Evolutionary conservation across 2,797 vertebrate species (phyloP).

Genomic region (Masticophis lateralis): DNA sequence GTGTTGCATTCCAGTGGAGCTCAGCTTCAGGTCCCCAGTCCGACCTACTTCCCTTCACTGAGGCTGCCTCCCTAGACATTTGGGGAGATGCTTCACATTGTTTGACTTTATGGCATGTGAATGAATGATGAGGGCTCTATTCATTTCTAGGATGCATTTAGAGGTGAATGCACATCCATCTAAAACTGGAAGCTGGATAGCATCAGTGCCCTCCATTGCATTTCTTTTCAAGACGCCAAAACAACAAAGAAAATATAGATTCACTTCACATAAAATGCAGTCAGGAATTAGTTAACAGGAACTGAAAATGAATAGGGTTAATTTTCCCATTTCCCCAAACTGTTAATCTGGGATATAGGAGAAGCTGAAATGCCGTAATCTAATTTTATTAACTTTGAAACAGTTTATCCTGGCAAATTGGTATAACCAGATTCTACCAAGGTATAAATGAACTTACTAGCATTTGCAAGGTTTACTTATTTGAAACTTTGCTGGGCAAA

Average conservation of each 20-base stretch:
- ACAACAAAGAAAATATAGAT: neutral
- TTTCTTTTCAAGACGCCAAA: neutral
- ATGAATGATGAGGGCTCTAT: neutral
- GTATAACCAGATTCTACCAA: neutral
- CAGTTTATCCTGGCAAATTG: neutral
- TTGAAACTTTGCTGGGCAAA: neutral
- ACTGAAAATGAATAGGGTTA: neutral
- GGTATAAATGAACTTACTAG: neutral
- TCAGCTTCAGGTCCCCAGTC: conserved; percentile 19
- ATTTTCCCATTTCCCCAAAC: neutral
- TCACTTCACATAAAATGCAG: neutral
- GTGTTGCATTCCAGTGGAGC: neutral
- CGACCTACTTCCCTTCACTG: neutral
- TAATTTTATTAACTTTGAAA: neutral
- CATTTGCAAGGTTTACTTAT: neutral
- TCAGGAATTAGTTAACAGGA: neutral
- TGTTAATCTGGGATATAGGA: neutral
- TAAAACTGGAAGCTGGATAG: neutral
- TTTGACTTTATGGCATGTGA: neutral
- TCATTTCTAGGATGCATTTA: neutral
- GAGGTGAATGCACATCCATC: neutral
- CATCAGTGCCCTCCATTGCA: neutral
- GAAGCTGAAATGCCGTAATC: neutral
- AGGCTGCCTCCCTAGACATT: conserved; percentile 5
- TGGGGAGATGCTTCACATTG: neutral